Evolutionary conservation across 2,113 vertebrate species (phyloP), one percentile per base, ranked within the genome.

Genomic region (Etheostoma cragini): DNA sequence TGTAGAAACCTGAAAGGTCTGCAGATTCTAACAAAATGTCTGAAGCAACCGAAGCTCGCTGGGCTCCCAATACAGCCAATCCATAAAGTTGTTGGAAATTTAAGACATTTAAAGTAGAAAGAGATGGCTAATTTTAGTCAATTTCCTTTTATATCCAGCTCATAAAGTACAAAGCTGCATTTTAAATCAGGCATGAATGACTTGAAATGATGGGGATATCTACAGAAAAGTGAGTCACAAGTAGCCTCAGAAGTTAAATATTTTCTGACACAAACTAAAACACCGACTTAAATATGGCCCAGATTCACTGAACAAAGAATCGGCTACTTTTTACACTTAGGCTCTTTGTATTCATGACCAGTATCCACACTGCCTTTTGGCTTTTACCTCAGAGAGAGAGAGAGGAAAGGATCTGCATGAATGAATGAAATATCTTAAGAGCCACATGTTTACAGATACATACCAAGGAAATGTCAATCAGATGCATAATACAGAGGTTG

Each of bases 391-490:
- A 7, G 75, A 82, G 58, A 61, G 33, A 33, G 53, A 71, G 64
- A 56, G 58, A 79, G 78, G 69, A 73, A 66, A 85, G 85, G 78
- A 83, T 75, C 84, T 82, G 69, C 86, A 82, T 80, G 88, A 90
- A 91, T 72, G 84, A 83, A 87, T 73, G 79, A 87, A 85, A 90
- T 84, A 86, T 81, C 88, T 92, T 88, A 91, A 88, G 79, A 89
- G 72, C 86, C 74, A 22, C 77, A 54, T 92, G 89, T 93, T 90
- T 91, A 92, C 87, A 91, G 84, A 78, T 47, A 90, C 86, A 88
- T 78, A 78, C 58, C 54, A 38, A 24, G 66, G 73, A 94, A 93
- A 94, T 93, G 90, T 93, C 92, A 93, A 93, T 92, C 88, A 87
- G 90, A 94, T 94, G 92, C 93, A 90, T 90, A 93, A 90, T 76